These are phyloP conservation scores for Papilio xuthus DNA, from an alignment of 1,140 invertebrate species.

Conservation along the genomic window DNA sequence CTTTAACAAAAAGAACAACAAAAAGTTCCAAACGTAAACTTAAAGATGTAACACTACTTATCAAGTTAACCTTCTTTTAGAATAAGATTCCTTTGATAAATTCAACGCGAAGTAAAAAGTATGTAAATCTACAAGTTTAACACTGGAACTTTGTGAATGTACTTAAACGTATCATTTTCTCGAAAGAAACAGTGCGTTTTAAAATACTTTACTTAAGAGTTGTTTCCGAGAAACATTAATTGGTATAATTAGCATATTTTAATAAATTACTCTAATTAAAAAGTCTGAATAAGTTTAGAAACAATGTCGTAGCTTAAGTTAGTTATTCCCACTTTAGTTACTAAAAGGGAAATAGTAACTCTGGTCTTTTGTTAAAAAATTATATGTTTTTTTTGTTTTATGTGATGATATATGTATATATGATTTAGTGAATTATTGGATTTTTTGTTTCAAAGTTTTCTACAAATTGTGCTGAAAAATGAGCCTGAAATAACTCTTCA, in stretches of 20 bases:
- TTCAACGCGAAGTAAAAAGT: constrained; percentile 17
- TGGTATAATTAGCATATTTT: neutral
- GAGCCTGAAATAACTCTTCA: too few species aligned
- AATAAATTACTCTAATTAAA: neutral
- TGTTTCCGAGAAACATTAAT: neutral
- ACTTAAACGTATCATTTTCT: constrained; percentile 11
- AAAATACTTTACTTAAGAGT: neutral
- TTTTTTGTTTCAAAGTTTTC: too few species aligned
- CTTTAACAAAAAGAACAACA: neutral
- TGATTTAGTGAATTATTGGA: too few species aligned
- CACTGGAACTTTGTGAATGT: neutral
- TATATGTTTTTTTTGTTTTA: too few species aligned
- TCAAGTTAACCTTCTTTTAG: neutral
- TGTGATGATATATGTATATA: too few species aligned
- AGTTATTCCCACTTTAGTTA: too few species aligned
- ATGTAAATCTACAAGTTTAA: constrained; percentile 16
- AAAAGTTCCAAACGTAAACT: neutral
- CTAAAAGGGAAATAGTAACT: too few species aligned
- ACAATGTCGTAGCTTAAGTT: too few species aligned
- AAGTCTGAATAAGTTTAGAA: too few species aligned
- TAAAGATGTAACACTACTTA: constrained; percentile 6
- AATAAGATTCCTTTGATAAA: constrained; percentile 12
- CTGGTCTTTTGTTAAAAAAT: too few species aligned
- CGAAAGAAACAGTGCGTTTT: neutral
- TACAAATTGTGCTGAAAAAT: too few species aligned